Evolutionary conservation across 2,113 vertebrate genomes (phyloP).

Genomic region (Haemorhous mexicanus): DNA sequence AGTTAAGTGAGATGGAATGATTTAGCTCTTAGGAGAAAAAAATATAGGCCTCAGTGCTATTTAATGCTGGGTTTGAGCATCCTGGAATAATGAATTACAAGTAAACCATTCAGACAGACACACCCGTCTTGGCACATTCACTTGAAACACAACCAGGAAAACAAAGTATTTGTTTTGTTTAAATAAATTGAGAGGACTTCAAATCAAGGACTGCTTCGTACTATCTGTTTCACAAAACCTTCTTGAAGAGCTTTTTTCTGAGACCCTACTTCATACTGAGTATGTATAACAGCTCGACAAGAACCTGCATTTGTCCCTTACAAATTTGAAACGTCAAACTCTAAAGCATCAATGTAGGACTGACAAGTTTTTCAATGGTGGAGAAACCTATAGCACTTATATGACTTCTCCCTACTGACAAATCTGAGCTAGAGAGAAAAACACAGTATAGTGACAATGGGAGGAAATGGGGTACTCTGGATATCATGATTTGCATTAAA

Average conservation of each 20-base stretch:
- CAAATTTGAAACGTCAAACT: background rate
- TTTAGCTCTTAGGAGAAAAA: background rate
- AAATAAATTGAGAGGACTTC: background rate
- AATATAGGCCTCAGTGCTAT: background rate
- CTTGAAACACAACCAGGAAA: background rate
- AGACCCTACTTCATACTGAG: background rate
- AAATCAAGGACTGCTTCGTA: background rate
- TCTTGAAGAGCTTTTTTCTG: background rate
- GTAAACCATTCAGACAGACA: background rate
- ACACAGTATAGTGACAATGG: background rate
- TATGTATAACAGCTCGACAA: background rate
- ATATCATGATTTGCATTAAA: background rate
- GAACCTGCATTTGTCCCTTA: background rate
- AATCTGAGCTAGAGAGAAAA: background rate
- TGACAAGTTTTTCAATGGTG: background rate
- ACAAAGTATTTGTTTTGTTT: background rate
- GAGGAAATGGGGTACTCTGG: background rate
- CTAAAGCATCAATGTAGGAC: background rate
- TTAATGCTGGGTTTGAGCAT: background rate
- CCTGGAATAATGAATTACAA: background rate
- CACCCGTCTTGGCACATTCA: background rate
- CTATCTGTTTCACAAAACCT: background rate
- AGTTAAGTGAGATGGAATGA: slow-evolving; percentile 57
- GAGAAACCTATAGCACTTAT: background rate
- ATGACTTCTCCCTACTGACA: background rate